Evolutionary conservation across 2,113 vertebrate species (phyloP), one percentile per base, ranked within the genome.

Genomic region (Ascaphus truei): DNA sequence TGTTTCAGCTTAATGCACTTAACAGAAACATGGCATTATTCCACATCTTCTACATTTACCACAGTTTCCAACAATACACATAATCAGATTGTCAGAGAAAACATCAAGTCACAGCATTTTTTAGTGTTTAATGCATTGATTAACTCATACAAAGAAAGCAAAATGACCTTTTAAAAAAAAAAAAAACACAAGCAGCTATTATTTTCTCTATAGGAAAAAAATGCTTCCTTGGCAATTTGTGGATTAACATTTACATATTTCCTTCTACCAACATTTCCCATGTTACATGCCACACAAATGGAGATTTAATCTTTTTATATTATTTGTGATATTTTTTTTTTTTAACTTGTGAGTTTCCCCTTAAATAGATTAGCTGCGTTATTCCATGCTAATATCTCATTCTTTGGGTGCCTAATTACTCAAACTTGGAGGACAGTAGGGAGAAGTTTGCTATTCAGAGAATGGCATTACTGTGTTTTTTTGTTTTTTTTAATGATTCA

Each of bases 401-500:
- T 37, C 62, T 65, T 65, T n/a, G 37, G 33, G 33, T 41, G 62
- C 41, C 33, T 48, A 65, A 65, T 65, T 65, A 53, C 27, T 53
- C 37, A 53, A 41, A 53, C 33, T 27, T 15, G 16, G 29, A 52
- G 13, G 34, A 53, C 62, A 53, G 62, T 16, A 3, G 62, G 62
- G 31, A 29, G 7, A 5, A 15, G 39, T 41, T 41, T 15, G 15
- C n/a, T n/a, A n/a, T n/a, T n/a, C n/a, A n/a, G n/a, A n/a, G n/a
- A n/a, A n/a, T n/a, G n/a, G n/a, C n/a, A n/a, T n/a, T n/a, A n/a
- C n/a, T n/a, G n/a, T n/a, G n/a, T n/a, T n/a, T n/a, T n/a, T n/a
- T n/a, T n/a, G n/a, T n/a, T n/a, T n/a, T n/a, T n/a, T n/a, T n/a
- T n/a, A n/a, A n/a, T n/a, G n/a, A n/a, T n/a, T n/a, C n/a, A n/a